A percentile compares a stretch with the other conserved stretches of the same genome.
Conservation (phyloP, 1,140 invertebrate species). For the Parapsyche elsis region DNA sequence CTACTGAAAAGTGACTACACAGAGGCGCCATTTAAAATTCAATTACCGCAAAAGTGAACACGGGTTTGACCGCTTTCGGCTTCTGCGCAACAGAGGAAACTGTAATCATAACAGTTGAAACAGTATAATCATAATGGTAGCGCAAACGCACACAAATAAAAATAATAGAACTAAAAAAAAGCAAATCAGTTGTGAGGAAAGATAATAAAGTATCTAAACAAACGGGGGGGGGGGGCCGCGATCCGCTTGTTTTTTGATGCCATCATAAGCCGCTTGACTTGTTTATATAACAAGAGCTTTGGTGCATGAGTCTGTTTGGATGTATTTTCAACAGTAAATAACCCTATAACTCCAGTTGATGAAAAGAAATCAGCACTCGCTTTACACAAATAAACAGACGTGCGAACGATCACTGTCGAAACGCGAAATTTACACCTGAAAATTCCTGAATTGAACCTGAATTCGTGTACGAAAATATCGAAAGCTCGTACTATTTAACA, state of each 20-base stretch:
- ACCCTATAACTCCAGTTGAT: slow-evolving; percentile 9
- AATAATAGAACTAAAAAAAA: neutral
- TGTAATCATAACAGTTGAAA: neutral
- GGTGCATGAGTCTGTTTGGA: slow-evolving; percentile 19
- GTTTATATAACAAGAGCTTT: slow-evolving; percentile 18
- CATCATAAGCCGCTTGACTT: slow-evolving; percentile 20
- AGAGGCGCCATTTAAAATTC: slow-evolving; percentile 16
- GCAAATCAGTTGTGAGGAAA: neutral
- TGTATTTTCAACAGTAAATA: slow-evolving; percentile 23
- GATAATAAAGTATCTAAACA: slow-evolving; percentile 27
- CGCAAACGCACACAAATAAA: neutral
- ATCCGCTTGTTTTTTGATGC: slow-evolving; percentile 19
- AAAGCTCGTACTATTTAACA: no score
- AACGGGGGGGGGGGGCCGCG: neutral
- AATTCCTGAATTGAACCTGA: neutral
- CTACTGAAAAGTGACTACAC: neutral
- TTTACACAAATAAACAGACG: slow-evolving; percentile 36
- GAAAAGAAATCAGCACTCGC: slow-evolving; percentile 46
- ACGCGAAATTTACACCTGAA: neutral
- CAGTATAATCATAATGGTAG: neutral
- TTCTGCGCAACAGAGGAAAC: neutral
- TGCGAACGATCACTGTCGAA: neutral
- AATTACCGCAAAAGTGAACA: slow-evolving; percentile 13
- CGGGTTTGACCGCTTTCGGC: slow-evolving; percentile 12
- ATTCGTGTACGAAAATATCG: neutral